These are phyloP conservation scores for Climacteris rufus DNA, from an alignment of 2,113 vertebrate species.

Conservation along the genomic window DNA sequence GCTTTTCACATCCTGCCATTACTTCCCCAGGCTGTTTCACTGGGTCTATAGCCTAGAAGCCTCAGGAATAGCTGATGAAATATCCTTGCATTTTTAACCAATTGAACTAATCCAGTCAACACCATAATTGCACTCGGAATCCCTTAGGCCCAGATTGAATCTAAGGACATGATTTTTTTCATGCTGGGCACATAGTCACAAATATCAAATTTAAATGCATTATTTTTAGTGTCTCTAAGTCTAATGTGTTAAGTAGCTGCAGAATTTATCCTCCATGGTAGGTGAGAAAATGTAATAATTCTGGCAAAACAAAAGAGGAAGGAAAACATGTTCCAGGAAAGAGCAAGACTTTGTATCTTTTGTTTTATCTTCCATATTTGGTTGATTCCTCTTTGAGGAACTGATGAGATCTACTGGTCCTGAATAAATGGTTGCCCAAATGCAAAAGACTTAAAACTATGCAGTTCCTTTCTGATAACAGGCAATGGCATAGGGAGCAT, in stretches of 20 bases:
- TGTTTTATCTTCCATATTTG: background rate
- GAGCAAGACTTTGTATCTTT: background rate
- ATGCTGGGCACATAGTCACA: background rate
- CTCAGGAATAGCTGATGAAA: background rate
- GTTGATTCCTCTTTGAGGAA: background rate
- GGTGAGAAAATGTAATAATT: background rate
- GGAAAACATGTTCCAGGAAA: background rate
- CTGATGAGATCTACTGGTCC: background rate
- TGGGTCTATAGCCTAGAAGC: background rate
- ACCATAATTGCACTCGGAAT: background rate
- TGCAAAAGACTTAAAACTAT: background rate
- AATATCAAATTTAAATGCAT: constrained; percentile 51
- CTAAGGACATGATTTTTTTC: background rate
- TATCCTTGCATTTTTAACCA: background rate
- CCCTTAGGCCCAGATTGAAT: background rate
- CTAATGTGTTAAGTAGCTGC: background rate
- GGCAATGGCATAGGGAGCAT: background rate
- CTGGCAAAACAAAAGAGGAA: constrained; percentile 22
- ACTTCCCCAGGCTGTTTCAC: background rate
- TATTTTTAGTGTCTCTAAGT: background rate
- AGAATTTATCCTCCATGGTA: background rate
- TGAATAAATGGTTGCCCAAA: background rate
- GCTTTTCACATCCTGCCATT: background rate
- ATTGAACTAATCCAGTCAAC: background rate
- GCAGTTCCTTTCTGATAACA: background rate